Conservation (phyloP, 2,888 invertebrate species). For the Phania funesta region DNA sequence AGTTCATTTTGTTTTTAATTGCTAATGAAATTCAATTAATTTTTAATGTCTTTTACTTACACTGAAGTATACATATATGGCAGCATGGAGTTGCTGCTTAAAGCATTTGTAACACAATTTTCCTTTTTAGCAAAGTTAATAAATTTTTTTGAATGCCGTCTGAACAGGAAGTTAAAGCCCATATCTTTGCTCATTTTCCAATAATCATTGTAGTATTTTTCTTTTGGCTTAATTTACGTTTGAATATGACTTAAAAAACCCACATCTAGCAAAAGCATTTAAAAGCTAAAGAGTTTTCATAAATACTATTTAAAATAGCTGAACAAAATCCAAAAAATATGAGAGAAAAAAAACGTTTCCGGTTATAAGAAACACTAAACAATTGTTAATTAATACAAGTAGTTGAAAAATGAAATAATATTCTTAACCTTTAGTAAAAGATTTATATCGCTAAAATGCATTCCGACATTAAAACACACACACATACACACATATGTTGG, state of each 20-base stretch:
- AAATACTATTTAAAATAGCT: conserved; percentile 30
- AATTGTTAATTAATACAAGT: conserved; percentile 12
- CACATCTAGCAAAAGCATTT: conserved; percentile 28
- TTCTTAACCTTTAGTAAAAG: background rate
- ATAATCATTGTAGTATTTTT: background rate
- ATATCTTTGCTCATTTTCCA: conserved; percentile 33
- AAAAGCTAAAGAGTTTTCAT: background rate
- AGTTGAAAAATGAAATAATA: background rate
- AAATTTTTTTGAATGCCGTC: conserved; percentile 54
- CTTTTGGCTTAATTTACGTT: background rate
- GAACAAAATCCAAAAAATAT: conserved; percentile 18
- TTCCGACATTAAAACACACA: background rate
- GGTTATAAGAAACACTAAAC: conserved; percentile 5
- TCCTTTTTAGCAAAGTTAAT: conserved; percentile 37
- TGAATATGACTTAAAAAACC: conserved; percentile 2
- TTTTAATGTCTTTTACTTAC: background rate
- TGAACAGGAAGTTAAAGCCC: conserved; percentile 64
- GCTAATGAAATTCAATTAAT: conserved; percentile 1
- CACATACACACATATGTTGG: too few species aligned
- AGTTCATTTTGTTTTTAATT: too few species aligned
- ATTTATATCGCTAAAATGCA: background rate
- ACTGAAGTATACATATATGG: background rate
- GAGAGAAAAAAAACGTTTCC: too few species aligned
- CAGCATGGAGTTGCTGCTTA: conserved; percentile 3
- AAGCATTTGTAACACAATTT: conserved; percentile 60